A percentile compares a stretch with the other conserved stretches of the same genome.
Evolutionary conservation across 2,888 invertebrate genomes (phyloP).

Genomic region (Conchocele bisecta): DNA sequence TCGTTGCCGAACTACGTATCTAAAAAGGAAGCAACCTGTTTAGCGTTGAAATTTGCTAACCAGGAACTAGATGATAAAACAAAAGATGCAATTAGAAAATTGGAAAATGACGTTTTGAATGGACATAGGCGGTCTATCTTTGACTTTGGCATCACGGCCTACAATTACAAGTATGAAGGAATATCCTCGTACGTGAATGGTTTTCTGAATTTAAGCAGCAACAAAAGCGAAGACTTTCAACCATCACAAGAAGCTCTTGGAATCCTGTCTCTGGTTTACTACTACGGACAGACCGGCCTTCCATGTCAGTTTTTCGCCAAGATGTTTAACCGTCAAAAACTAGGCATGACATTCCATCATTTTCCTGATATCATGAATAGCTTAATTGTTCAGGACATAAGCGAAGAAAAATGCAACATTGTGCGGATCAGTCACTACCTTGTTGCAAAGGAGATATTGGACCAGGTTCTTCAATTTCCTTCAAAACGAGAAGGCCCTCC

Average conservation of each 20-base stretch:
- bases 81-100: neutral
- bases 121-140: slow-evolving; percentile 28
- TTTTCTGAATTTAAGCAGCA: slow-evolving; percentile 25
- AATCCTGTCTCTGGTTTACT: slow-evolving; percentile 44
- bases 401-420: slow-evolving; percentile 31
- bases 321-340: slow-evolving; percentile 10
- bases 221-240: neutral
- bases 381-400: slow-evolving; percentile 42
- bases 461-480: slow-evolving; percentile 42
- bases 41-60: slow-evolving; percentile 9
- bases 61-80: slow-evolving; percentile 2
- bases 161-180: slow-evolving; percentile 48
- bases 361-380: slow-evolving; percentile 48
- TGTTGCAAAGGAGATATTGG: slow-evolving; percentile 60
- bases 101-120: slow-evolving; percentile 16
- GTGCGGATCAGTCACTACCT: slow-evolving; percentile 55
- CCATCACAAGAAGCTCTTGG: slow-evolving; percentile 39
- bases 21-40: slow-evolving; percentile 18
- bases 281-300: slow-evolving; percentile 49
- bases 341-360: slow-evolving; percentile 28
- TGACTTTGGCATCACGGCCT: slow-evolving; percentile 59
- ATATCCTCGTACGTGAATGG: slow-evolving; percentile 50
- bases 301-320: slow-evolving; percentile 50
- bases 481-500: neutral
- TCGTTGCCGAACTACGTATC: slow-evolving; percentile 29